phyloP scores from a whole-genome alignment of 2,113 vertebrate genomes.

The Platysteira castanea region DNA sequence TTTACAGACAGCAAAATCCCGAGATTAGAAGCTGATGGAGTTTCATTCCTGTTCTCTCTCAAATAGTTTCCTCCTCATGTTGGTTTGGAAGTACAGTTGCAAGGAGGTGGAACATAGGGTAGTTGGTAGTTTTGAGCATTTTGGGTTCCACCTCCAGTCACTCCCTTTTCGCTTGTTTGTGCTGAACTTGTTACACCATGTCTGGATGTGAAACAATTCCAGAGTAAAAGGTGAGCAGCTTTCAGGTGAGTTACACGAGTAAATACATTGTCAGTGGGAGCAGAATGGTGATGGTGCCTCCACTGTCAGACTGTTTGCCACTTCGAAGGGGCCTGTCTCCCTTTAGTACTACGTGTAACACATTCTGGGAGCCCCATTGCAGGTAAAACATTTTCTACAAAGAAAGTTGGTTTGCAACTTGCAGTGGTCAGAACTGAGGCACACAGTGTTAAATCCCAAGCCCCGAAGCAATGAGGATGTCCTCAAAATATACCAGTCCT shows the following conservation, averaged over 20 bases:
- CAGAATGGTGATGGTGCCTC: not conserved
- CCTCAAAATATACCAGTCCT: not conserved
- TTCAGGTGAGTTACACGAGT: not conserved
- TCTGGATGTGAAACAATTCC: not conserved
- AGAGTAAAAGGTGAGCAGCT: not conserved
- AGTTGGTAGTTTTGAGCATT: not conserved
- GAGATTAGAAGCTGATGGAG: not conserved
- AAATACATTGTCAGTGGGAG: not conserved
- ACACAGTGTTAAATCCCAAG: not conserved
- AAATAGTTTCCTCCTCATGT: not conserved
- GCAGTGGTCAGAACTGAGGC: not conserved
- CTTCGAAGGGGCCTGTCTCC: not conserved
- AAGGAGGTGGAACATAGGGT: not conserved
- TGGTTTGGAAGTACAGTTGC: not conserved
- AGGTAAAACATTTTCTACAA: not conserved
- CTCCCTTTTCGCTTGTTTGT: not conserved
- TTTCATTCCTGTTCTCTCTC: not conserved
- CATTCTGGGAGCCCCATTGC: not conserved
- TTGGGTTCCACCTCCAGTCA: not conserved
- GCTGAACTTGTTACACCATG: not conserved
- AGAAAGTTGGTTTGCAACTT: not conserved
- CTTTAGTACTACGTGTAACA: not conserved
- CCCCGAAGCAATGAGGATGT: not conserved
- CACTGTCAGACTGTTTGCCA: not conserved
- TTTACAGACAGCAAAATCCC: not conserved